Conservation (phyloP, 2,888 invertebrate species). For the Autographa pulchrina region DNA sequence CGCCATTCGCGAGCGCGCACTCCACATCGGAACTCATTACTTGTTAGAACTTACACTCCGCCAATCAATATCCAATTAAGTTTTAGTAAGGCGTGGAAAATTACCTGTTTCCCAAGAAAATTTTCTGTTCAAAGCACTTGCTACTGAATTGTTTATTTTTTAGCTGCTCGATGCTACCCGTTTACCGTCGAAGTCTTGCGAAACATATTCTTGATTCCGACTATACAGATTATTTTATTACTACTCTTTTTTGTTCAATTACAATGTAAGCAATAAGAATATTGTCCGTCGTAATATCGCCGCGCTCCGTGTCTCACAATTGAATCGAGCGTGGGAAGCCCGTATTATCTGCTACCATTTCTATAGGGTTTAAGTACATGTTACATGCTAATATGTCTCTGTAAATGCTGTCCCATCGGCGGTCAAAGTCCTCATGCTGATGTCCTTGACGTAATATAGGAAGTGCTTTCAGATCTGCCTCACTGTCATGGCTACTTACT, state of each 20-base stretch:
- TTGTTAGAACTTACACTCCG: constrained; percentile 33
- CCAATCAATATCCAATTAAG: constrained; percentile 54
- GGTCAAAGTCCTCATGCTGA: constrained; percentile 54
- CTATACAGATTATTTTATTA: constrained; percentile 25
- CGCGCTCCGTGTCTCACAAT: constrained; percentile 62
- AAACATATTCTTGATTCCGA: constrained; percentile 17
- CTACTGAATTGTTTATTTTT: constrained; percentile 31
- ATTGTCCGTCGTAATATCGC: constrained; percentile 44
- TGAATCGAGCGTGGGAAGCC: constrained; percentile 73
- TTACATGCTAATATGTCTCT: constrained; percentile 59
- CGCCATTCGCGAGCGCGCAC: constrained; percentile 40
- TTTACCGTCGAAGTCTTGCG: not conserved
- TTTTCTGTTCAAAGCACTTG: constrained; percentile 26
- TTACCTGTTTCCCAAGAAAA: constrained; percentile 28
- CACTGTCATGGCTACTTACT: constrained; percentile 57
- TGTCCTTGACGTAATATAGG: constrained; percentile 55
- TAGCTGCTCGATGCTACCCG: constrained; percentile 15
- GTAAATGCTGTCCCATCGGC: constrained; percentile 55
- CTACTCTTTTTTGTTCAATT: constrained; percentile 20
- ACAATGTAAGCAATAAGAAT: constrained; percentile 43
- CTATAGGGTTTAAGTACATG: constrained; percentile 64
- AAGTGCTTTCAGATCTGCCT: constrained; percentile 48
- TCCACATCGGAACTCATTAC: constrained; percentile 42
- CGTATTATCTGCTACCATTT: constrained; percentile 68
- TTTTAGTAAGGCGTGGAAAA: constrained; percentile 39